A percentile compares a stretch with the other conserved stretches of the same genome.
Conservation (phyloP, 92 coral and sea anemone genomes). For the Blastomussa wellsi region DNA sequence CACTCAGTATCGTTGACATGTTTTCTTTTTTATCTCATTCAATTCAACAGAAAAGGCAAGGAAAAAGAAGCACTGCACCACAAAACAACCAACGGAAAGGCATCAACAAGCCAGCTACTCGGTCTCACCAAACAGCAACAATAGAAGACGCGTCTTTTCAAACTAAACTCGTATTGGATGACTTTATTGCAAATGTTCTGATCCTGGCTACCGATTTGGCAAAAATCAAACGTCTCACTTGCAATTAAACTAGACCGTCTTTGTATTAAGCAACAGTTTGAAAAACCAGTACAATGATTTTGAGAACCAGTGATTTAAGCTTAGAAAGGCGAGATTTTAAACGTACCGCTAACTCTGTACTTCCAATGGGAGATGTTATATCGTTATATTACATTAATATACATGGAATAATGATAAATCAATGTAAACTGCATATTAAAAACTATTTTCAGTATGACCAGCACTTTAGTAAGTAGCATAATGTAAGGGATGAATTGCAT, state of each 20-base stretch:
- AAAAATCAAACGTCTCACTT: neutral
- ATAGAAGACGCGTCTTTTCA: neutral
- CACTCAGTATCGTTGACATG: neutral
- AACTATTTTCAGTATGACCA: no score
- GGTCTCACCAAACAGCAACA: neutral
- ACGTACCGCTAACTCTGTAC: neutral
- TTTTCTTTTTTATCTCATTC: neutral
- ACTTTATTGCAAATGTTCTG: neutral
- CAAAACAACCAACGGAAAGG: neutral
- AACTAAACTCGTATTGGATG: conserved; percentile 17
- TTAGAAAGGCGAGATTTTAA: neutral
- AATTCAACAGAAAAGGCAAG: neutral
- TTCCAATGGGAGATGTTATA: conserved; percentile 30
- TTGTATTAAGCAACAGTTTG: neutral
- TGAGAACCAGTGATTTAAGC: no score
- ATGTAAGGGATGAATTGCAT: neutral
- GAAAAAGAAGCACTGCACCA: neutral
- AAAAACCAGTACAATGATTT: neutral
- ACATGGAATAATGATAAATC: neutral
- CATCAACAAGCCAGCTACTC: neutral
- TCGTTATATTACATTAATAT: conserved; percentile 38
- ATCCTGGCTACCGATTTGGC: neutral
- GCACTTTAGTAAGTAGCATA: no score
- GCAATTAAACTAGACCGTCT: conserved; percentile 9
- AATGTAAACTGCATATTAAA: no score